Evolutionary conservation across 2,797 vertebrate species (phyloP), one percentile per base, ranked within the genome.

Genomic region (Cynodonichthys magdalenae): DNA sequence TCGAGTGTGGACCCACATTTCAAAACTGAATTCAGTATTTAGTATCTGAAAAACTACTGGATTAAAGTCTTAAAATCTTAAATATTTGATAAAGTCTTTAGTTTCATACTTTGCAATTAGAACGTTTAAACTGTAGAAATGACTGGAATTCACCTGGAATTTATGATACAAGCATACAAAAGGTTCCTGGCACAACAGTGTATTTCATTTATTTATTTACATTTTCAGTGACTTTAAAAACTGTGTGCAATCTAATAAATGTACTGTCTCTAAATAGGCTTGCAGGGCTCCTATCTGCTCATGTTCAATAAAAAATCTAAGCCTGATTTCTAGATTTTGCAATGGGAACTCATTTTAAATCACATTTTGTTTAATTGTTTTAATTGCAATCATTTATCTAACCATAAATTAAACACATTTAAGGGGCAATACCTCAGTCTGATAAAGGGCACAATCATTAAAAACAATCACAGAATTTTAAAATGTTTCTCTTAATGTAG

Each of bases 291-390:
- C 36, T 11, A 39, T 39, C 58, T 74, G 54, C n/a, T 18, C 52
- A 39, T 57, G 49, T 51, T 69, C 27, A 36, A 65, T n/a, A 46
- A 64, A 63, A 74, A 71, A 29, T 1, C 6, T 47, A 44, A 15
- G n/a, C 18, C 50, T 55, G 28, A 62, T 77, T 73, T 77, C 58
- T 20, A 68, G 49, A 69, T 70, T 57, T 63, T 51, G 55, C 44
- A 49, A 31, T 19, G 41, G 7, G 27, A 68, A 45, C 45, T 57
- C 31, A 14, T 57, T 52, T 64, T 61, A 19, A 81, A 61, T 65
- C 45, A 68, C 10, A 69, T 64, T 63, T 72, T 48, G 31, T 56
- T 19, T 58, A 24, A 46, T 62, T 59, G 55, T 59, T 39, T 41
- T 45, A 63, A 58, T 80, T 59, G 53, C 62, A 69, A 59, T 45